Evolutionary conservation across 2,797 vertebrate species (phyloP).

Genomic region (Pterois miles): DNA sequence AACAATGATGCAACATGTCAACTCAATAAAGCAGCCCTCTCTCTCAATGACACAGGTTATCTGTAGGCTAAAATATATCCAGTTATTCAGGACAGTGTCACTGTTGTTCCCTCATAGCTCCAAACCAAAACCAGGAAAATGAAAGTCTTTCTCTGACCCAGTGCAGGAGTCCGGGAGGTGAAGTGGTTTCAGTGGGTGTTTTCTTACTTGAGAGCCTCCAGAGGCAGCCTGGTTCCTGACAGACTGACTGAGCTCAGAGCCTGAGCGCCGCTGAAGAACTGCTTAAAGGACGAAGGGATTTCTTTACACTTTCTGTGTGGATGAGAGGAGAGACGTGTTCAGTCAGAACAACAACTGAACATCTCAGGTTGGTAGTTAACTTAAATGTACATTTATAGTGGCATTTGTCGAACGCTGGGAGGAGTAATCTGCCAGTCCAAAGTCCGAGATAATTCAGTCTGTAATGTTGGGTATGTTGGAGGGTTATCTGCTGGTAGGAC

Average conservation of each 20-base stretch:
- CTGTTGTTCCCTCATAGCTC: not conserved
- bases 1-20: not conserved
- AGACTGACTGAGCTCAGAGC: constrained; percentile 89
- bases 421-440: not conserved
- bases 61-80: not conserved
- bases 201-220: constrained; percentile 95
- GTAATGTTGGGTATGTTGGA: not conserved
- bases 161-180: not conserved
- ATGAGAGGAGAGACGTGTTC: not conserved
- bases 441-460: not conserved
- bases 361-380: not conserved
- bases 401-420: not conserved
- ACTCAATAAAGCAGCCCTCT: not conserved
- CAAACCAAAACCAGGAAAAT: not conserved
- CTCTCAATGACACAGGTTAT: too few species aligned
- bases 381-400: not conserved
- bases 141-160: not conserved
- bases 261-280: constrained; percentile 92
- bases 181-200: not conserved
- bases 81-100: not conserved
- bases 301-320: constrained; percentile 91
- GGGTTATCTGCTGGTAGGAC: not conserved
- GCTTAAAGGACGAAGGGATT: constrained; percentile 90
- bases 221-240: constrained; percentile 91
- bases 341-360: not conserved